Conservation (phyloP, 2,797 vertebrate genomes). For the Eleutherodactylus coqui region DNA sequence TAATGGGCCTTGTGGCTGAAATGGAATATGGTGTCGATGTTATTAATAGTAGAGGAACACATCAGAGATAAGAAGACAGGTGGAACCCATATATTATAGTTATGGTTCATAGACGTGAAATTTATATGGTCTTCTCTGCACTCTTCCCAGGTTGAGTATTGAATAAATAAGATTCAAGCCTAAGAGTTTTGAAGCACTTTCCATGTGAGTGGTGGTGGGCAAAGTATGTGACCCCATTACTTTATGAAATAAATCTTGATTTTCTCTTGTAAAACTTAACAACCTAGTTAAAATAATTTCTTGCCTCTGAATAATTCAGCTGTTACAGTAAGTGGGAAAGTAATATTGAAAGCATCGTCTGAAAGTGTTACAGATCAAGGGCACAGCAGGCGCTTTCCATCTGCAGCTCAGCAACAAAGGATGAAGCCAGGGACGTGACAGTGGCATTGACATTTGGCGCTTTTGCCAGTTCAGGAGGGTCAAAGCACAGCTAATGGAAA, state of each 20-base stretch:
- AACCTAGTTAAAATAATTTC: constrained; percentile 15
- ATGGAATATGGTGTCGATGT: neutral
- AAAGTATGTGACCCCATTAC: neutral
- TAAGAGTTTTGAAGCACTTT: neutral
- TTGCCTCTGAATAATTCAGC: constrained; percentile 13
- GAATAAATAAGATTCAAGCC: neutral
- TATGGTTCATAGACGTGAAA: neutral
- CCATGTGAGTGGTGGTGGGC: neutral
- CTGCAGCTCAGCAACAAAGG: constrained; percentile 2
- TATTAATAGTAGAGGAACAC: neutral
- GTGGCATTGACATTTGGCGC: neutral
- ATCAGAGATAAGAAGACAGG: neutral
- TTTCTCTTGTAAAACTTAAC: constrained; percentile 1
- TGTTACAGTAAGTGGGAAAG: constrained; percentile 22
- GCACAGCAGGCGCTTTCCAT: neutral
- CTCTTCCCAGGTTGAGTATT: neutral
- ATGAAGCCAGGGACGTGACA: neutral
- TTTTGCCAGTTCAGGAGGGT: neutral
- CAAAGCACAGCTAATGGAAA: neutral
- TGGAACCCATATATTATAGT: neutral
- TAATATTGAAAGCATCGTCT: neutral
- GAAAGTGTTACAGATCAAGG: constrained; percentile 11
- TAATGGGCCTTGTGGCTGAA: neutral
- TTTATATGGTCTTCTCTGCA: neutral
- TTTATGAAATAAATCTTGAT: constrained; percentile 21